Percentiles rank a stretch among this genome's conserved stretches.
Conservation (phyloP, 2,797 vertebrate genomes). For the Sparidentex hasta region DNA sequence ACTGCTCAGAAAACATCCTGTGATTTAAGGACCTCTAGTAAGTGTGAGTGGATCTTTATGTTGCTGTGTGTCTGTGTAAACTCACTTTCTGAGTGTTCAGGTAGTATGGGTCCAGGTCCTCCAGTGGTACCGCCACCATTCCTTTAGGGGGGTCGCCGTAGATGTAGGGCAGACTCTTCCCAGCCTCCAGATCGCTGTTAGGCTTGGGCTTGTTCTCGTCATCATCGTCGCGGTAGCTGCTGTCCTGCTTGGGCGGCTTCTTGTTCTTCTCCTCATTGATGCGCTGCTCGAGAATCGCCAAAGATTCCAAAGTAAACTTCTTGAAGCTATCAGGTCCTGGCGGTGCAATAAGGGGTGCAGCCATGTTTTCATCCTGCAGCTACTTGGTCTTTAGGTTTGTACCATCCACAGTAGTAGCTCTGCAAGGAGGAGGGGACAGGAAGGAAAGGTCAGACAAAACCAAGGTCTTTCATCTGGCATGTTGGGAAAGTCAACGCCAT, state of each 20-base stretch:
- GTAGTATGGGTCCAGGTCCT: constrained; percentile 99
- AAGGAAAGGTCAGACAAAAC: constrained; percentile 19
- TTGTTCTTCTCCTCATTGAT: constrained; percentile 95
- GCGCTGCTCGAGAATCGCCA: constrained; percentile 96
- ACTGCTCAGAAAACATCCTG: constrained; percentile 43
- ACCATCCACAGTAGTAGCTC: constrained; percentile 91
- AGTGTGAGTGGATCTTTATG: neutral
- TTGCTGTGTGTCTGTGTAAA: constrained; percentile 11
- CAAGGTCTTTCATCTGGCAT: neutral
- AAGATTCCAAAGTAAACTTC: constrained; percentile 94
- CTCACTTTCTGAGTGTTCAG: constrained; percentile 96
- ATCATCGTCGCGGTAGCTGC: constrained; percentile 97
- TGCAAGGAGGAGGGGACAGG: constrained; percentile 58
- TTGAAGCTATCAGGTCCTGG: constrained; percentile 99
- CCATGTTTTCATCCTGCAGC: constrained; percentile 99
- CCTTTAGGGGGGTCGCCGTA: constrained; percentile 94
- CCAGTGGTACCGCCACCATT: constrained; percentile 95
- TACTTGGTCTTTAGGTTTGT: constrained; percentile 89
- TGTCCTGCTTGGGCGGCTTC: constrained; percentile 96
- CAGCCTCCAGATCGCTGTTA: constrained; percentile 97
- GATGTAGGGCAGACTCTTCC: constrained; percentile 97
- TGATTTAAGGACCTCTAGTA: neutral
- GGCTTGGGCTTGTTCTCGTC: constrained; percentile 97
- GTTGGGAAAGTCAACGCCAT: neutral
- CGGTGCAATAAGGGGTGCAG: constrained; percentile 96